phyloP scores from a whole-genome alignment of 1,140 invertebrate species.

The Plodia interpunctella region DNA sequence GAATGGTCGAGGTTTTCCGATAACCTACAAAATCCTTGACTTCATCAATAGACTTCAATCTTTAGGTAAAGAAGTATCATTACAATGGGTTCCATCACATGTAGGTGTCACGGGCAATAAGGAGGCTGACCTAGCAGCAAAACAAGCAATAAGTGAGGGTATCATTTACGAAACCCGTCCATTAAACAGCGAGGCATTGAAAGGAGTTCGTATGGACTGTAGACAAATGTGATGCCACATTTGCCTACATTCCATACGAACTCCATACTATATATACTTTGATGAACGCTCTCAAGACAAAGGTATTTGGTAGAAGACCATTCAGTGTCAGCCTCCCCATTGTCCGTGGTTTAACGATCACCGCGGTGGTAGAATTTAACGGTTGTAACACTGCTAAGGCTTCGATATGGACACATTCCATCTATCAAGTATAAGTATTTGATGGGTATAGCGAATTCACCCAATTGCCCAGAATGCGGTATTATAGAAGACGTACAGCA shows the following conservation, averaged over 20 bases:
- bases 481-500: too few relatives aligned
- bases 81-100: slow-evolving; percentile 14
- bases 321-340: too few relatives aligned
- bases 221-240: slow-evolving; percentile 1
- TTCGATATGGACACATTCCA: too few relatives aligned
- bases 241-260: too few relatives aligned
- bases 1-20: slow-evolving; percentile 15
- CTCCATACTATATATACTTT: neutral
- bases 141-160: neutral
- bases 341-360: too few relatives aligned
- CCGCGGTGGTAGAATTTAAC: too few relatives aligned
- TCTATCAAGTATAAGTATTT: too few relatives aligned
- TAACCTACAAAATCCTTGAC: slow-evolving; percentile 20
- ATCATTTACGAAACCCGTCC: neutral
- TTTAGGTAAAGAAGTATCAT: neutral
- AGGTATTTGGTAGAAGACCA: slow-evolving; percentile 12
- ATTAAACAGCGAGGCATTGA: neutral
- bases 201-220: neutral
- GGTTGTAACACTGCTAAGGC: too few relatives aligned
- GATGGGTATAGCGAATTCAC: too few relatives aligned
- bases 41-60: slow-evolving; percentile 6
- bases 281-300: slow-evolving; percentile 3
- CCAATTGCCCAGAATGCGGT: too few relatives aligned
- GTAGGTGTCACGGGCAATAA: slow-evolving; percentile 3
- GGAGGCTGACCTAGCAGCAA: slow-evolving; percentile 8